A percentile compares a stretch with the other conserved stretches of the same genome.
These are phyloP conservation scores for Ptiloglossa arizonensis DNA, from an alignment of 1,140 invertebrate species.

Conservation along the genomic window DNA sequence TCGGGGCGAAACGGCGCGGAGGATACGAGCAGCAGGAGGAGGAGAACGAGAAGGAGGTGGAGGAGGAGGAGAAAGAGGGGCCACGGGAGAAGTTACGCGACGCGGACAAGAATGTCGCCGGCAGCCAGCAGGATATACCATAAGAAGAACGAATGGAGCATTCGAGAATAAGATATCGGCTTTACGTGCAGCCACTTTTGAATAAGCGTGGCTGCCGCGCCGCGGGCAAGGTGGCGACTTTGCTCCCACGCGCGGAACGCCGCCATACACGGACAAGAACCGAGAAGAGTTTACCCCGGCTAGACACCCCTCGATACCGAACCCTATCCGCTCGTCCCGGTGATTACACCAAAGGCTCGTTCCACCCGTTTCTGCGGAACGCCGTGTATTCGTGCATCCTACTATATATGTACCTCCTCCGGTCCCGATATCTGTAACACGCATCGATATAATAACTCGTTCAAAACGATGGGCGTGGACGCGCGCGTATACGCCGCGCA, in stretches of 20 bases:
- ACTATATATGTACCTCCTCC: too few species aligned
- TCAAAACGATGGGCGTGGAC: conserved; percentile 45
- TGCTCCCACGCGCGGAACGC: conserved; percentile 50
- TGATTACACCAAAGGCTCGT: conserved; percentile 1
- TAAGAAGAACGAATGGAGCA: conserved; percentile 80
- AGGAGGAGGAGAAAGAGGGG: too few species aligned
- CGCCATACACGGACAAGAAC: conserved; percentile 15
- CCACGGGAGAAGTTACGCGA: conserved; percentile 73
- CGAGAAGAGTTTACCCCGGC: conserved; percentile 11
- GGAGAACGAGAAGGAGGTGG: too few species aligned
- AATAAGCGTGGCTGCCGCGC: conserved; percentile 59
- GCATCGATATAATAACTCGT: conserved; percentile 21
- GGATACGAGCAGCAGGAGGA: too few species aligned
- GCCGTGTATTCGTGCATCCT: background rate
- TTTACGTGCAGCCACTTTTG: conserved; percentile 76
- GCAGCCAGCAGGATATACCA: conserved; percentile 68
- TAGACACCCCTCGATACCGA: conserved; percentile 31
- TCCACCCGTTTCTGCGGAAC: background rate
- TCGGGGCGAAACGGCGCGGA: conserved; percentile 30
- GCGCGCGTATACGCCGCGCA: background rate
- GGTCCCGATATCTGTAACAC: background rate
- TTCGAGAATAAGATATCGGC: conserved; percentile 81
- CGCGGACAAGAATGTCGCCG: conserved; percentile 76
- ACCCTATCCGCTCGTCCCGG: conserved; percentile 32
- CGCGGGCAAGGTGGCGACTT: conserved; percentile 61